Conservation (phyloP, 1,140 invertebrate species). For the Aphaenogaster rudis region DNA sequence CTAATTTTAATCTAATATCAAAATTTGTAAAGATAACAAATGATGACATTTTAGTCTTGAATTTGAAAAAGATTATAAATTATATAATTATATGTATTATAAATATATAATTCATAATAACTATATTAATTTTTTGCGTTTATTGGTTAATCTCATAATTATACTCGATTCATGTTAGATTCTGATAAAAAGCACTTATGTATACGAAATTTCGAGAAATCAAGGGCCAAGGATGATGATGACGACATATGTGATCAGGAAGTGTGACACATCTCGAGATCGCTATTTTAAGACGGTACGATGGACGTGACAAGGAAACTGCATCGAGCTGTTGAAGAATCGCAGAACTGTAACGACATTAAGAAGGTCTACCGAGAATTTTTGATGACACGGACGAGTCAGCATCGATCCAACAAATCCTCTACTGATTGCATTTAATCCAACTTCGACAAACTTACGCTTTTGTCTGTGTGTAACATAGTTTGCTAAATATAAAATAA, state of each 20-base stretch:
- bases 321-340: constrained; percentile 46
- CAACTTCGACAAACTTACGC: background rate
- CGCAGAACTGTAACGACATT: constrained; percentile 31
- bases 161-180: background rate
- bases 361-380: constrained; percentile 24
- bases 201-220: constrained; percentile 32
- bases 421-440: background rate
- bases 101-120: background rate
- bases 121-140: background rate
- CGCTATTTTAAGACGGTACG: constrained; percentile 47
- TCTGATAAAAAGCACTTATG: background rate
- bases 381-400: constrained; percentile 1
- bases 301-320: constrained; percentile 33
- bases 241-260: constrained; percentile 40
- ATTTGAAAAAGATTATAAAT: background rate
- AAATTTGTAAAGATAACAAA: too few species aligned
- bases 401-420: constrained; percentile 9
- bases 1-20: too few species aligned
- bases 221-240: constrained; percentile 33
- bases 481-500: background rate
- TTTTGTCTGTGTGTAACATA: background rate
- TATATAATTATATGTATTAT: background rate
- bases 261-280: constrained; percentile 54
- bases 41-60: too few species aligned
- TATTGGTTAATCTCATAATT: background rate